phyloP scores from a whole-genome alignment of 2,797 vertebrate genomes.

The Myoxocephalus aenaeus region DNA sequence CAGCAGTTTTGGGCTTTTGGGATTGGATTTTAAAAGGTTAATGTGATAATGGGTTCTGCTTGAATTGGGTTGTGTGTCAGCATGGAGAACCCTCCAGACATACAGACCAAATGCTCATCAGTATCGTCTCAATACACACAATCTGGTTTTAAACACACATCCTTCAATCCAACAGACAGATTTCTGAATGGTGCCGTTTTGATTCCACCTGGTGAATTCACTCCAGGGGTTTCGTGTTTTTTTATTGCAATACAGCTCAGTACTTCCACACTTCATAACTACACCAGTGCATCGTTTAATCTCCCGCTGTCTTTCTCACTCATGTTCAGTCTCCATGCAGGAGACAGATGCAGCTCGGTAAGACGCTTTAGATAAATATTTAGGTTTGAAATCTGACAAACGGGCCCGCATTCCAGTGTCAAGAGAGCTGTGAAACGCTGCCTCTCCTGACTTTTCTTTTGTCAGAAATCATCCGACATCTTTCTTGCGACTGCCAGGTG shows the following conservation, averaged over 20 bases:
- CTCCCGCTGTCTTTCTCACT: conserved; percentile 32
- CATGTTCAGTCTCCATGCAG: conserved; percentile 63
- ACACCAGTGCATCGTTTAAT: conserved; percentile 28
- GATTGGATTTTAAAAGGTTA: not conserved
- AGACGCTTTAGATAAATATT: conserved; percentile 83
- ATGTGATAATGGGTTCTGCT: not conserved
- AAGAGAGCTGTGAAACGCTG: conserved; percentile 48
- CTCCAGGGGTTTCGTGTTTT: not conserved
- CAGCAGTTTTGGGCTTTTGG: too few species aligned
- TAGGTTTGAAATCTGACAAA: conserved; percentile 79
- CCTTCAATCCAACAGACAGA: not conserved
- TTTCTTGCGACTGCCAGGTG: conserved; percentile 50
- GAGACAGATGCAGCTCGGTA: conserved; percentile 71
- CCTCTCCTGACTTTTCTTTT: conserved; percentile 30
- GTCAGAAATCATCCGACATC: conserved; percentile 52
- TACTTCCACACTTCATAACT: conserved; percentile 15
- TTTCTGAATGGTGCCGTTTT: not conserved
- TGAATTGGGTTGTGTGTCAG: not conserved
- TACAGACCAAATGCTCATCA: not conserved
- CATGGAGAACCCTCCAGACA: not conserved
- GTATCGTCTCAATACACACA: conserved; percentile 7
- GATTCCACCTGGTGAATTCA: not conserved
- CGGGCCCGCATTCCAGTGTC: conserved; percentile 60
- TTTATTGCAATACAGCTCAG: conserved; percentile 8
- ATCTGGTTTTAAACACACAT: not conserved